phyloP scores from a whole-genome alignment of 2,113 vertebrate species.

The Burhinus oedicnemus region DNA sequence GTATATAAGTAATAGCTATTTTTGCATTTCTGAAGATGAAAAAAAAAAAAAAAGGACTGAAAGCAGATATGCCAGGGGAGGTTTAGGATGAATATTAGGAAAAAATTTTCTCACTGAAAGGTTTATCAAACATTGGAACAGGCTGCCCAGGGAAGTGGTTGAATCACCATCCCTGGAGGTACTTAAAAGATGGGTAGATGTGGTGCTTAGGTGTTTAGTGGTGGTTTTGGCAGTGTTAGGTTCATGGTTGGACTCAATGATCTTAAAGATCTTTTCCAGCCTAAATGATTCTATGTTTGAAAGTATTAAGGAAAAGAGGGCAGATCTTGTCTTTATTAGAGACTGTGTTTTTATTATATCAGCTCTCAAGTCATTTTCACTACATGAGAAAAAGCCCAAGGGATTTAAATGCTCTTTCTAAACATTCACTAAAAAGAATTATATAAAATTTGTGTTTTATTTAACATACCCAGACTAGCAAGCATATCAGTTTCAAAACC shows the following conservation, averaged over 20 bases:
- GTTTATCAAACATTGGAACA: neutral
- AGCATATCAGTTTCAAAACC: neutral
- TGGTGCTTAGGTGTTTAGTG: neutral
- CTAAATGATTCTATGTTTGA: neutral
- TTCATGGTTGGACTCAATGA: neutral
- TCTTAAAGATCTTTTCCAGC: neutral
- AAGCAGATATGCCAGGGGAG: neutral
- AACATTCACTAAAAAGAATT: neutral
- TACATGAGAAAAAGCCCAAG: neutral
- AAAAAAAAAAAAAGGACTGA: neutral
- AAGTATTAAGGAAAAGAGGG: neutral
- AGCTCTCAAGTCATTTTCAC: neutral
- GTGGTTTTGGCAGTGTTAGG: neutral
- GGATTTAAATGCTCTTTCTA: neutral
- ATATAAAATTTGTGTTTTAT: neutral
- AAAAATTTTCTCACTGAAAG: neutral
- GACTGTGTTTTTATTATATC: neutral
- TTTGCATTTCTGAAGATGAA: neutral
- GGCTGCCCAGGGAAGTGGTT: neutral
- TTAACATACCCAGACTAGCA: neutral
- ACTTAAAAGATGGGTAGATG: neutral
- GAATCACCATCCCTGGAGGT: neutral
- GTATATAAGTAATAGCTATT: neutral
- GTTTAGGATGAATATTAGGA: neutral
- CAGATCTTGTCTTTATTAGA: neutral